Conservation (phyloP, 53 echinoderm and acorn worm species). For the Astropecten irregularis region DNA sequence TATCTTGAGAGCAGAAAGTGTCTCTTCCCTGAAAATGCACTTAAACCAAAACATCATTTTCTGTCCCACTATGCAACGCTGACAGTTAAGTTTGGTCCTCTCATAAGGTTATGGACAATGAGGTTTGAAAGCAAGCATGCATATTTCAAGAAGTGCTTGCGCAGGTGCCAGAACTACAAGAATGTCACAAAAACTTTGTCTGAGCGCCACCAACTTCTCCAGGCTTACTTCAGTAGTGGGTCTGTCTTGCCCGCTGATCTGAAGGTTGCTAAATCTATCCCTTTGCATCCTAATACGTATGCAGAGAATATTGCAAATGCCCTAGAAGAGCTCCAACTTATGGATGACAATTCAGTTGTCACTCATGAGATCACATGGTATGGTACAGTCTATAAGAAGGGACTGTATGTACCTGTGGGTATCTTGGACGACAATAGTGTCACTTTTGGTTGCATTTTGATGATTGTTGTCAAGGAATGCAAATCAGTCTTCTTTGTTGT, state of each 20-base stretch:
- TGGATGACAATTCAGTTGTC: slow-evolving; percentile 19
- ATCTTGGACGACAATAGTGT: neutral
- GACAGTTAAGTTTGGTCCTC: slow-evolving; percentile 63
- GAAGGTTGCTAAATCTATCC: neutral
- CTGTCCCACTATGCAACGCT: slow-evolving; percentile 58
- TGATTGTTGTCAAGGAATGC: slow-evolving; percentile 26
- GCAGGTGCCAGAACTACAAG: slow-evolving; percentile 26
- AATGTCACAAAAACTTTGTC: slow-evolving; percentile 31
- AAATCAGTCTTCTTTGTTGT: slow-evolving; percentile 32
- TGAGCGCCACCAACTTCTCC: slow-evolving; percentile 35
- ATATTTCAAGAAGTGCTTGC: slow-evolving; percentile 56
- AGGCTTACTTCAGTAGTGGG: slow-evolving; percentile 35
- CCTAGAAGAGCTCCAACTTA: neutral
- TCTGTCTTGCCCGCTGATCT: neutral
- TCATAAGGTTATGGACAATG: slow-evolving; percentile 72
- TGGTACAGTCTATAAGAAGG: slow-evolving; percentile 27
- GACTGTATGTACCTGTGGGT: slow-evolving; percentile 9
- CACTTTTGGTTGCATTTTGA: slow-evolving; percentile 42
- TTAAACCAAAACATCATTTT: slow-evolving; percentile 72
- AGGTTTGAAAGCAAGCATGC: slow-evolving; percentile 69
- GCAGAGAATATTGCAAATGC: neutral
- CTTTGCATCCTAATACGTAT: neutral
- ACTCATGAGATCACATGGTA: neutral
- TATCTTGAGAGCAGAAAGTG: slow-evolving; percentile 24
- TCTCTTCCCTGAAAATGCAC: slow-evolving; percentile 17